phyloP scores from a whole-genome alignment of 2,888 invertebrate species.

The Apamea anceps region DNA sequence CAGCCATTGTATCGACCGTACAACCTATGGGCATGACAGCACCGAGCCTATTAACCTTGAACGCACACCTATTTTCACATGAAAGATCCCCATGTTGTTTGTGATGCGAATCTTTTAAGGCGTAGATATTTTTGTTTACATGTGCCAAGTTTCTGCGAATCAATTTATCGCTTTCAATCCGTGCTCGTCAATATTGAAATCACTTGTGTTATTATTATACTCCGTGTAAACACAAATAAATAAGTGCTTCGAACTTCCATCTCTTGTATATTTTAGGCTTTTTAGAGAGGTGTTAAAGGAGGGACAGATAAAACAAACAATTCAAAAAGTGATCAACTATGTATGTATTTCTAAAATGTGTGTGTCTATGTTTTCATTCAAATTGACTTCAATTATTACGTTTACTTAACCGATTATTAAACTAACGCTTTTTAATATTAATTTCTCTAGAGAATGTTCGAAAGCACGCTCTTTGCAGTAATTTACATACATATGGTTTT shows the following conservation, averaged over 20 bases:
- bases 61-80: constrained; percentile 79
- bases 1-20: constrained; percentile 76
- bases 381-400: neutral
- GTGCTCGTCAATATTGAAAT: constrained; percentile 14
- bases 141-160: constrained; percentile 29
- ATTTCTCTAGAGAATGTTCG: constrained; percentile 41
- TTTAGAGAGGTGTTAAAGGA: neutral
- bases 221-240: constrained; percentile 1
- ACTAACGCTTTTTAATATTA: constrained; percentile 11
- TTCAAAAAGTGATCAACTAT: neutral
- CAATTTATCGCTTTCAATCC: constrained; percentile 12
- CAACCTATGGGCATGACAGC: constrained; percentile 60
- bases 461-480: constrained; percentile 6
- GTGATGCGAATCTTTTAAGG: constrained; percentile 24
- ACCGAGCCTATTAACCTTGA: constrained; percentile 78
- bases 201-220: constrained; percentile 4
- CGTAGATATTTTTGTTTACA: constrained; percentile 51
- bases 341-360: constrained; percentile 13
- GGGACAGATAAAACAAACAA: neutral
- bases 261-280: neutral
- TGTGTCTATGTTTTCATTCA: neutral
- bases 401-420: constrained; percentile 40
- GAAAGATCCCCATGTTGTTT: constrained; percentile 65
- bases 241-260: neutral
- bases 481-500: constrained; percentile 18